Base-by-base conservation (phyloP, 2,888 invertebrate species). In the Graphium colonna region DNA sequence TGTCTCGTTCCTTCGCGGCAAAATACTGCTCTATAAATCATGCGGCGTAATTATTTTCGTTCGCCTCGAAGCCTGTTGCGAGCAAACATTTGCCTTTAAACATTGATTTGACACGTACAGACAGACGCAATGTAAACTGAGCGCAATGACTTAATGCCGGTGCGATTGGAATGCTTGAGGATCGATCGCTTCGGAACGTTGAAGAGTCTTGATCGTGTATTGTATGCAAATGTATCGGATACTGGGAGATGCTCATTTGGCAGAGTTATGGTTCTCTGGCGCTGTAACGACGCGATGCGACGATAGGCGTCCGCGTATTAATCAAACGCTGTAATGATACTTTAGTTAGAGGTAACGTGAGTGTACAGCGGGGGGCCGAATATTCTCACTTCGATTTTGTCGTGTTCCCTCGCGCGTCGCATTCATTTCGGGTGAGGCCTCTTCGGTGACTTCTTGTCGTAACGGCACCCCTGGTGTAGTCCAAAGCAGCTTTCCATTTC, bases 321-420 rank as follows among this genome's bases (percentile, higher is more conserved):
- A 85, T 87, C 83, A 82, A 75, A 72, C 57, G 55, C 56, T 65
- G 75, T 78, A 82, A 81, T 75, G 80, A 78, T 75, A 72, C 70
- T 68, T 65, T 57, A 61, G 60, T 52, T 57, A 45, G 41, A 42
- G 50, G 60, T 61, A 66, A 62, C 61, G 64, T 59, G 67, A 68
- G 68, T 55, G 63, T 63, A 61, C 77, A 75, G 74, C 82, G 81
- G 82, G 82, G 82, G 84, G 84, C 72, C 61, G 64, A 64, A 69
- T 75, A 77, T 84, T 87, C 83, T 86, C 86, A 87, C 85, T 82
- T 85, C 79, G 81, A 83, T 82, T 82, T 78, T 64, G 71, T 76
- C 73, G 63, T 81, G 68, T 82, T 82, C 75, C 72, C 68, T 73
- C 71, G 71, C 69, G 75, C 75, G 75, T 75, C 78, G 80, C 78